Base-by-base conservation (phyloP, 2,888 invertebrate genomes). In the Lycia hirtaria region DNA sequence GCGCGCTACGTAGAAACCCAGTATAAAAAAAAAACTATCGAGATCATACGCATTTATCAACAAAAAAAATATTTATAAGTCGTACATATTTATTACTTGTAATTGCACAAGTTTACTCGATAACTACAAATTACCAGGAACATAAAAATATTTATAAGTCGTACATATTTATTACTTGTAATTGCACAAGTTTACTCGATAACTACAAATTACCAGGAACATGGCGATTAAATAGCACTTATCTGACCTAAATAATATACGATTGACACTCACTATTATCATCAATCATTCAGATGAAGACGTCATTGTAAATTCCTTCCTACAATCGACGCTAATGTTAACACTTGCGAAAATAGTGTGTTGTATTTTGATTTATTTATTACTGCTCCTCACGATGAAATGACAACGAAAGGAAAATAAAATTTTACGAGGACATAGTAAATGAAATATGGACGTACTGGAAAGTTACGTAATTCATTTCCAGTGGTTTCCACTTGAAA, bases 221-320 rank as follows among this genome's bases (percentile, higher is more conserved):
- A 32, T 44, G 30, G 6, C 12, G 7, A 44, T 30, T 32, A 20
- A 43, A 44, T 44, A 32, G 20, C 32, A 28, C 41, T 41, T 41
- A 41, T 41, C 41, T 41, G 26, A 26, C 41, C 41, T 41, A 41
- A 41, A 26, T 41, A 17, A 26, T 15, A 5, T 41, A n/a, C n/a
- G 26, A 41, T 41, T 41, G 41, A 41, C 26, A 41, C 15, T 26
- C 14, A 12, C 24, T 26, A n/a, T 41, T 22, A 24, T 40, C 26
- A 28, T 28, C 41, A 41, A 41, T 41, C 41, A 26, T 1, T 15
- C 15, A 10, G 10, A 26, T 10, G 10, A 40, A 24, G 40, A 40
- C 22, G 24, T 40, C 7, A 40, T 24, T 40, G 7, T 40, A 40
- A 22, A 40, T 40, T 38, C 15, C 7, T 12, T n/a, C 12, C 10